Percentiles rank a stretch among this genome's conserved stretches.
phyloP scores from a whole-genome alignment of 2,888 invertebrate species.

The Fissipunctia ypsillon region DNA sequence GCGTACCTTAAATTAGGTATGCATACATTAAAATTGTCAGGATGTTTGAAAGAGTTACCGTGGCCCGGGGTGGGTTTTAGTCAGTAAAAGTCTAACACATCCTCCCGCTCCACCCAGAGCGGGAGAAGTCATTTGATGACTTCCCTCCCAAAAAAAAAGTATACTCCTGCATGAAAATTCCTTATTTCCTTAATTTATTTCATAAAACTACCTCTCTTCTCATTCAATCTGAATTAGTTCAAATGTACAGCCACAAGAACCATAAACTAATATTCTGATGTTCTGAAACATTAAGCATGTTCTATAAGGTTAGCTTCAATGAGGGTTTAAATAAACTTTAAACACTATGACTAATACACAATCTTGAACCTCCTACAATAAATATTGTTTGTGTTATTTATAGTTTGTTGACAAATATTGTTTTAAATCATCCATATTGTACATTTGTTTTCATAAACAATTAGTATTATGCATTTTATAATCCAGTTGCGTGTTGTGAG shows the following conservation, averaged over 20 bases:
- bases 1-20: too few species aligned
- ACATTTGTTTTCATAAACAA: conserved; percentile 33
- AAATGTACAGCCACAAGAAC: neutral
- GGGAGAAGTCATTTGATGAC: too few species aligned
- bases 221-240: neutral
- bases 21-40: too few species aligned
- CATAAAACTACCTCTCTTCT: neutral
- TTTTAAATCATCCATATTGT: conserved; percentile 9
- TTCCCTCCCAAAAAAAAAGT: too few species aligned
- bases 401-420: conserved; percentile 31
- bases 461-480: conserved; percentile 8
- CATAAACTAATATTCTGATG: neutral
- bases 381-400: conserved; percentile 16
- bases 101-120: too few species aligned
- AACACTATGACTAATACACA: neutral
- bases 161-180: neutral
- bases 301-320: neutral
- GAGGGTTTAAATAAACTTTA: neutral
- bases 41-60: too few species aligned
- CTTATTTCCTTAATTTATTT: neutral
- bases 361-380: neutral
- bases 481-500: conserved; percentile 3
- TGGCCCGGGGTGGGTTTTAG: too few species aligned
- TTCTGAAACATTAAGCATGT: neutral
- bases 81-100: too few species aligned